Conservation (phyloP, 2,888 invertebrate genomes). For the Lamproptera curius region DNA sequence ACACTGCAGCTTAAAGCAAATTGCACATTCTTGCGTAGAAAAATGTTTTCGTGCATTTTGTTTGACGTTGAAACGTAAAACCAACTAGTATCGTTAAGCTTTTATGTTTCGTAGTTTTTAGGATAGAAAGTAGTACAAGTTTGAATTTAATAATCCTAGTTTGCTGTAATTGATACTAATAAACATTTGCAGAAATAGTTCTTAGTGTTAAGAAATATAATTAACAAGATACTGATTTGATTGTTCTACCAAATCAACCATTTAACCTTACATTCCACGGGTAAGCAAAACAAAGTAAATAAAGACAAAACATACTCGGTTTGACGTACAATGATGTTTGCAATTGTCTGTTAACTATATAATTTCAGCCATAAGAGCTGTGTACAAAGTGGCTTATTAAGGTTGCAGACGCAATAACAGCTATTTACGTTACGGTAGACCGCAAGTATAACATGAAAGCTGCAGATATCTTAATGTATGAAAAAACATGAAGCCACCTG, state of each 20-base stretch:
- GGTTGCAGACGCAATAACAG: slow-evolving; percentile 13
- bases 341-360: slow-evolving; percentile 14
- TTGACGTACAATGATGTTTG: slow-evolving; percentile 15
- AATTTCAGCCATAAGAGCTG: slow-evolving; percentile 9
- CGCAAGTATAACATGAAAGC: no score
- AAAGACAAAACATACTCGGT: slow-evolving; percentile 10
- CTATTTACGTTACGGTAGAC: slow-evolving; percentile 14
- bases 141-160: no score
- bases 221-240: no score
- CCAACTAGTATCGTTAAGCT: slow-evolving; percentile 10
- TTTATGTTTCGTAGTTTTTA: slow-evolving; percentile 8
- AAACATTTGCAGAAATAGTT: no score
- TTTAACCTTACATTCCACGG: slow-evolving; percentile 1
- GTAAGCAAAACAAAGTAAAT: slow-evolving; percentile 9
- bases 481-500: no score
- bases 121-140: no score
- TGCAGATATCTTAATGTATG: no score
- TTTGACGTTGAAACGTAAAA: slow-evolving; percentile 18
- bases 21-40: slow-evolving; percentile 20
- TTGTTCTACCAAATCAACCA: slow-evolving; percentile 9
- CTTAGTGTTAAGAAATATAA: no score
- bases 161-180: no score
- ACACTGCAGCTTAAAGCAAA: slow-evolving; percentile 40
- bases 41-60: slow-evolving; percentile 20
- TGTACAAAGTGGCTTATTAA: slow-evolving; percentile 18